Evolutionary conservation across 2,888 invertebrate species (phyloP), one percentile per base, ranked within the genome.

Genomic region (Agriopis leucophaearia): DNA sequence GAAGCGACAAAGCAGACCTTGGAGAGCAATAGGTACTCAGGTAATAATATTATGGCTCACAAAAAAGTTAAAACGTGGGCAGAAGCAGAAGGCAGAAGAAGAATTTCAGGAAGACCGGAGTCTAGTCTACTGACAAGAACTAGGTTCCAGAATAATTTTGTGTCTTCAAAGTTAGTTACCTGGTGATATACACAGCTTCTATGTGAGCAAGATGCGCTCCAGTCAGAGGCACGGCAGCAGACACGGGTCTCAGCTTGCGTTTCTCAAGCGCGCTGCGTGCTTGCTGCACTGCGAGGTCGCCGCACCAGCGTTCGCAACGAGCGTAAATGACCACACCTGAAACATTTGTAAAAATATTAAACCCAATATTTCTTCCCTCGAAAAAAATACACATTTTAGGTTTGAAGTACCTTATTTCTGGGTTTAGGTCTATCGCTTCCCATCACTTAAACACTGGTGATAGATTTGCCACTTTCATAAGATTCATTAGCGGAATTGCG

Each of bases 161-260:
- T 16, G 27, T 50, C 50, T 1, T 50, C n/a, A 36, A 52, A n/a
- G 35, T n/a, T 57, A 64, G 16, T 66, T 75, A 95, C 95, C 95
- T 95, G 84, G 95, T 91, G 81, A 95, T 95, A 75, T 95, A 93
- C 52, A 95, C 94, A 38, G 95, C 95, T 79, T 95, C 95, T 57
- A 95, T 91, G 78, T 94, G 94, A 12, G 94, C 86, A 18, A 94
- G 87, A 62, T 90, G 88, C 10, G 89, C 81, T 58, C 86, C 86
- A 45, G 86, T 74, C 40, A 89, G 78, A 0, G 89, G 88, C 44
- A 84, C 79, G 16, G 86, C 81, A 1, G 87, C 78, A 4, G 89
- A 72, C 35, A 83, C 77, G 0, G 89, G 81, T 64, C 87, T 79
- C 75, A 88, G 82, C 82, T 91, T 92, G 71, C 90, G 88, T 61